A percentile compares a stretch with the other conserved stretches of the same genome.
Evolutionary conservation across 1,140 invertebrate species (phyloP).

Genomic region (Manduca sexta): DNA sequence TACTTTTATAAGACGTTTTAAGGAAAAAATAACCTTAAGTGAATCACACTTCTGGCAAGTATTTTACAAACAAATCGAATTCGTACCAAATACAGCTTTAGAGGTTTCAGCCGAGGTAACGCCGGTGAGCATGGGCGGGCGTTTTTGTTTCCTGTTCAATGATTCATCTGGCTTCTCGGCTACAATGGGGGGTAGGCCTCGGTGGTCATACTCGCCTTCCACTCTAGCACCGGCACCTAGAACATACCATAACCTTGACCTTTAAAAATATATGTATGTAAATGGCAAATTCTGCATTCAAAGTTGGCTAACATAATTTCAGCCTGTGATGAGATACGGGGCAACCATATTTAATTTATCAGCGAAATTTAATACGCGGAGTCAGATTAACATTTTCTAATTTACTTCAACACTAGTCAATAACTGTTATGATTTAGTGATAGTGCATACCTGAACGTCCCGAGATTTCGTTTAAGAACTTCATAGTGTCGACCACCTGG

Average conservation of each 20-base stretch:
- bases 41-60: too few relatives aligned
- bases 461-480: constrained; percentile 48
- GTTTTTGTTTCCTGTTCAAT: constrained; percentile 67
- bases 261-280: too few relatives aligned
- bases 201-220: constrained; percentile 77
- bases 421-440: too few relatives aligned
- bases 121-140: constrained; percentile 80
- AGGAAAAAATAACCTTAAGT: too few relatives aligned
- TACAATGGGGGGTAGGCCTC: constrained; percentile 76
- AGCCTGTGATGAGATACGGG: background rate
- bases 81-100: constrained; percentile 74
- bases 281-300: too few relatives aligned
- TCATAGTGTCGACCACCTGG: constrained; percentile 36
- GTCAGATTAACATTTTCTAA: too few relatives aligned
- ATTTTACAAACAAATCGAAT: too few relatives aligned
- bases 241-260: background rate
- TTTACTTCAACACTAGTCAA: too few relatives aligned
- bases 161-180: constrained; percentile 74
- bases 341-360: too few relatives aligned
- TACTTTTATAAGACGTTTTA: too few relatives aligned
- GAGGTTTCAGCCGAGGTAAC: constrained; percentile 82
- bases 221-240: constrained; percentile 71
- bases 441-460: constrained; percentile 38
- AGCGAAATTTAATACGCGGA: too few relatives aligned
- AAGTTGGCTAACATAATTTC: background rate